Base-by-base conservation (phyloP, 1,140 invertebrate genomes). In the Harlomillsia oculata region DNA sequence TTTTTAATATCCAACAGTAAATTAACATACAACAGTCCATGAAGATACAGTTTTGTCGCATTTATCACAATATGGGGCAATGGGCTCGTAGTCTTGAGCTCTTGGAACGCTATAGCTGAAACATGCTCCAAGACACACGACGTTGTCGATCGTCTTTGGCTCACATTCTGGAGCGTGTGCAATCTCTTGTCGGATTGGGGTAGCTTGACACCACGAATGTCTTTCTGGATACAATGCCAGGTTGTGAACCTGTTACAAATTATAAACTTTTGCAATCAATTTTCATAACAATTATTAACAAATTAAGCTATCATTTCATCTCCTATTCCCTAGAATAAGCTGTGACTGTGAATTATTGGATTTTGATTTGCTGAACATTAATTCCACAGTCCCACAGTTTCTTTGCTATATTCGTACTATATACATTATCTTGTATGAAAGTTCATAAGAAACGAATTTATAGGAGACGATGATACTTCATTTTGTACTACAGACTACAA, bases 161-260 rank as follows among this genome's bases (percentile, higher is more conserved):
- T 49, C 18, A 44, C 64, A 65, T 49, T 65, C 64, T 28, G 60
- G 57, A 45, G 45, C 20, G 18, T 53, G 36, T 2, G 59, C 48
- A 23, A 65, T 62, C 37, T 65, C 64, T 56, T 65, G 64, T 5
- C 58, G 53, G 36, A 65, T 65, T 6, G 56, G 41, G 5, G 56
- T 55, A 1, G 52, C 58, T 49, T 65, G 64, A 58, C 64, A 65
- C 64, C 64, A 65, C 1, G 60, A 62, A 29, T 65, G 64, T n/a
- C 64, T 44, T 36, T 65, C 64, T 1, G 64, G 64, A 36, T 62
- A 65, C 32, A 65, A 40, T 0, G 64, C 64, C 14, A 65, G 39
- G 41, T 65, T 65, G 43, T 65, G 64, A 14, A 65, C 64, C 64
- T 65, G 23, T 13, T 40, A 16, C 51, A 21, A 49, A 26, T 34